Conservation (phyloP, 2,113 vertebrate species). For the Ia io region DNA sequence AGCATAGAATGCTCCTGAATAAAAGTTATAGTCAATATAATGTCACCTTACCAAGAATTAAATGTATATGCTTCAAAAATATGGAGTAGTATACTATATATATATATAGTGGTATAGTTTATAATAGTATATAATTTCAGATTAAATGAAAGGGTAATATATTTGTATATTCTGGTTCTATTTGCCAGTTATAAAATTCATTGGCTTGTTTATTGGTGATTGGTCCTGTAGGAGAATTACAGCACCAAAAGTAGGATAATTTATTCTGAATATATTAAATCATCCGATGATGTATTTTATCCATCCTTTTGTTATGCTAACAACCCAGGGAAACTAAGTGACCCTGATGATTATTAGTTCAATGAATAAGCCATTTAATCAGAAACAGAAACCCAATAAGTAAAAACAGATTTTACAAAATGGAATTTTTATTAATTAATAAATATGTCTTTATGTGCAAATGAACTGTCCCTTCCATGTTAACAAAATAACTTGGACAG, state of each 20-base stretch:
- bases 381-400: not conserved
- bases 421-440: not conserved
- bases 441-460: not conserved
- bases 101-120: not conserved
- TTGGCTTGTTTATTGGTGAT: not conserved
- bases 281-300: not conserved
- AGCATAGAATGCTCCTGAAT: not conserved
- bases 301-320: not conserved
- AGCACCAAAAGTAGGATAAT: not conserved
- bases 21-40: not conserved
- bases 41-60: not conserved
- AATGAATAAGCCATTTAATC: not conserved
- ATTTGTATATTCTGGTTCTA: not conserved
- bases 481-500: not conserved
- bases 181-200: not conserved
- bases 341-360: not conserved
- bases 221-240: not conserved
- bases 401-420: constrained; percentile 10
- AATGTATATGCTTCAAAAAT: not conserved
- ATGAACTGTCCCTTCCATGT: not conserved
- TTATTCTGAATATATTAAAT: constrained; percentile 25
- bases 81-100: not conserved
- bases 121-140: not conserved
- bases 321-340: not conserved
- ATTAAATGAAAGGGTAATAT: not conserved